Evolutionary conservation across 2,797 vertebrate species (phyloP), one percentile per base, ranked within the genome.

Genomic region (Hylomyscus alleni): DNA sequence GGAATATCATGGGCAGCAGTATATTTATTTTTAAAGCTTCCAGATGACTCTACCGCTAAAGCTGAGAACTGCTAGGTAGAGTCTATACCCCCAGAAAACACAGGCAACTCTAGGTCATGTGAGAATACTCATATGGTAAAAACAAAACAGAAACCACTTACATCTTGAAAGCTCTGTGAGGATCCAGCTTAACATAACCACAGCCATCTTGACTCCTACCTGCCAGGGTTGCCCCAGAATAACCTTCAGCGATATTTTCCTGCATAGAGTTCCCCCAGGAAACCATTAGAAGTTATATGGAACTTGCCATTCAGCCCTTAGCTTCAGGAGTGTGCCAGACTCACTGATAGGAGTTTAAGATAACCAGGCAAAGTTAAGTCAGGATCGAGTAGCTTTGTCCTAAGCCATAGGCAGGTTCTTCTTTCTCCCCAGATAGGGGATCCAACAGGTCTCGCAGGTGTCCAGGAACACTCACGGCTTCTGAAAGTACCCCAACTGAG

Each of bases 21-120:
- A 4, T 26, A 89, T 89, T 89, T 87, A 80, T 91, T 93, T 87
- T 81, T 34, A 65, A 83, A 47, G 34, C 82, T 72, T 24, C 31
- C 0, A 11, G n/a, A 60, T 83, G 87, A 95, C 72, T 77, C 29
- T 84, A 60, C 13, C 44, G 22, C 34, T 52, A 15, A 44, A 93
- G 82, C 62, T n/a, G 31, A 95, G 93, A 92, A 73, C n/a, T 26
- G 15, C 44, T 56, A 73, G 20, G 6, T 82, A 90, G n/a, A 26
- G 19, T 34, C 54, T 47, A 56, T 19, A 31, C 44, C 76, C 86
- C 67, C 26, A 54, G 80, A 83, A 94, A 94, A 84, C 8, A 82
- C 1, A 7, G 44, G 44, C 50, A 77, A 82, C 47, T n/a, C 91
- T 40, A 83, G n/a, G 83, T 89, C 65, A 40, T 0, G 3, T 69